Evolutionary conservation across 2,113 vertebrate genomes (phyloP), one percentile per base, ranked within the genome.

Genomic region (Trinectes maculatus): DNA sequence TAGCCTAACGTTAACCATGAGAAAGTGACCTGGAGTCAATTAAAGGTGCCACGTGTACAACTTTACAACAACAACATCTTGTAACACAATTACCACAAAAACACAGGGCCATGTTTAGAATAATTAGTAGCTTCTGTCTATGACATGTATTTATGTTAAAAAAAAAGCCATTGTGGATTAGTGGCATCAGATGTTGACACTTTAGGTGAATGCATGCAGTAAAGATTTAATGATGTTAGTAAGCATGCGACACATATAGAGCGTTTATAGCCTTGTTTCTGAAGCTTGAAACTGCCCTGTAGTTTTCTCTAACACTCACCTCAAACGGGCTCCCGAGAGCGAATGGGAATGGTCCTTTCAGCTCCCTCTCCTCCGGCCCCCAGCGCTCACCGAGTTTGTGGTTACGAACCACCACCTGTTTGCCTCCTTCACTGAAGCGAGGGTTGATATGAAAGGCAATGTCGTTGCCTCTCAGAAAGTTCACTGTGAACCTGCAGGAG

Each of bases 391-490:
- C 92, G 62, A 90, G 6, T n/a, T 90, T 89, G 70, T 90, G 85
- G 82, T 94, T 94, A 25, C 93, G 88, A 34, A 94, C 91, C 33
- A 94, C 1, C 51, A 82, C 86, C 68, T 89, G 89, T 46, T 91
- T 93, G 4, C 88, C 90, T 0, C 60, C 82, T 16, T 94, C 93
- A 1, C 10, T 86, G 84, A 94, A 93, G 46, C 93, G 92, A 5
- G 92, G 91, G 85, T 94, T 94, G 74, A 93, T 86, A 74, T 94
- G 93, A 31, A 94, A 80, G 28, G 91, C 91, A 7, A 93, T 93
- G 76, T 94, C 92, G 8, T 91, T 92, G 49, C 92, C 93, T 57
- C 87, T 89, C 54, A 92, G 87, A 34, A 94, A 92, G 82, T 94
- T 92, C 39, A 94, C 74, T 0, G 92, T 93, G 79, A 94, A 92